Evolutionary conservation across 2,113 vertebrate species (phyloP).

Genomic region (Saccopteryx leptura): DNA sequence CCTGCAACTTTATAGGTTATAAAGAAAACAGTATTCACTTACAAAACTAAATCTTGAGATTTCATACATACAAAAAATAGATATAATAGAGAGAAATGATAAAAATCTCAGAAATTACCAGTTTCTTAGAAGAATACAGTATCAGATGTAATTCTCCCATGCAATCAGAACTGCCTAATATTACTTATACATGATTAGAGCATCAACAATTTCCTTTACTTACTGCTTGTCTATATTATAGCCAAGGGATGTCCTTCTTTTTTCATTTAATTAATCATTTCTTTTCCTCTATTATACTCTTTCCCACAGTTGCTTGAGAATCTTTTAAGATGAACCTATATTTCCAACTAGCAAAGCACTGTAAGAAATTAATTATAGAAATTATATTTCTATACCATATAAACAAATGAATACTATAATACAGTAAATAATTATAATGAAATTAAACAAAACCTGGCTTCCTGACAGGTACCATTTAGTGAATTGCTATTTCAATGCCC

Average conservation of each 20-base stretch:
- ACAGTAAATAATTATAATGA: constrained; percentile 75
- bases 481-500: constrained; percentile 72
- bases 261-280: constrained; percentile 56
- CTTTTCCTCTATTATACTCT: not conserved
- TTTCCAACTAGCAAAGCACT: constrained; percentile 41
- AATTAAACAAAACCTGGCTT: constrained; percentile 71
- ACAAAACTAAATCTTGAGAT: constrained; percentile 39
- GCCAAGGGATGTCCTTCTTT: constrained; percentile 5
- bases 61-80: constrained; percentile 49
- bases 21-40: constrained; percentile 24
- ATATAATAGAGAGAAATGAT: constrained; percentile 3
- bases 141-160: constrained; percentile 18
- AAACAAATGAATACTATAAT: constrained; percentile 66
- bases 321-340: constrained; percentile 53
- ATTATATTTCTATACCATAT: constrained; percentile 60
- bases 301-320: constrained; percentile 43
- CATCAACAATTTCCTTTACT: constrained; percentile 36
- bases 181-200: constrained; percentile 20
- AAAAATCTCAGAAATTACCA: constrained; percentile 48
- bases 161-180: constrained; percentile 28
- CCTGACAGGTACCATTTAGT: constrained; percentile 72
- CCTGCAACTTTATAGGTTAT: not conserved
- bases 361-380: not conserved
- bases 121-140: constrained; percentile 32
- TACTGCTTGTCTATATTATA: constrained; percentile 44